Evolutionary conservation across 2,797 vertebrate species (phyloP), one percentile per base, ranked within the genome.

Genomic region (Cirrhinus molitorella): DNA sequence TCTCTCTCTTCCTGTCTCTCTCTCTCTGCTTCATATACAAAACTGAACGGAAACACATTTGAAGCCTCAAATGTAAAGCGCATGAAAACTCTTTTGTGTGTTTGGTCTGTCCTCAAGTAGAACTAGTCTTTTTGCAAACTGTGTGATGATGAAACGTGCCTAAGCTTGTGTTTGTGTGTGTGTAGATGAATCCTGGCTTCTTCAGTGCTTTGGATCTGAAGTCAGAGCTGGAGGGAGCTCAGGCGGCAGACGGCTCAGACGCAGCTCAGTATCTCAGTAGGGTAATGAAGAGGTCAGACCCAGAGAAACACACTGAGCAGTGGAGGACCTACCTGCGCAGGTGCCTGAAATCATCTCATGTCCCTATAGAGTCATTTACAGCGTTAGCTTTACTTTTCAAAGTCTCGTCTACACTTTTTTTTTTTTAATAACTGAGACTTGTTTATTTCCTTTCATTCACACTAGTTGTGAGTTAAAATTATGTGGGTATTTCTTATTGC

Each of bases 291-390:
- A 96, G 95, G 0, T 94, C 97, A 13, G 87, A 94, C 79, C 93
- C 93, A 75, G 98, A 99, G 88, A 98, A 97, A 89, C 92, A 95
- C 70, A 90, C 90, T 0, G 98, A 99, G 92, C 96, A 97, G 14
- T 99, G 98, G 98, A 98, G 95, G 92, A 96, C 96, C 81, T 99
- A 99, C 91, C 95, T 99, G 86, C 97, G 96, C 94, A 97, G 98
- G 98, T 99, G 93, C 21, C 14, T 87, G 5, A 21, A 71, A 68
- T 61, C 28, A 71, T 61, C 40, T 23, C 12, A 7, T 51, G 4
- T 80, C 37, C 65, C 66, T 55, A 45, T 25, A 37, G n/a, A 25
- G 5, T n/a, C 40, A 1, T 55, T 31, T 28, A 28, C 23, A 63
- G 45, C 43, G 53, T 43, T 40, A 31, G 21, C 23, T 66, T 37